Evolutionary conservation across 1,140 invertebrate species (phyloP), one percentile per base, ranked within the genome.

Genomic region (Conus betulinus): DNA sequence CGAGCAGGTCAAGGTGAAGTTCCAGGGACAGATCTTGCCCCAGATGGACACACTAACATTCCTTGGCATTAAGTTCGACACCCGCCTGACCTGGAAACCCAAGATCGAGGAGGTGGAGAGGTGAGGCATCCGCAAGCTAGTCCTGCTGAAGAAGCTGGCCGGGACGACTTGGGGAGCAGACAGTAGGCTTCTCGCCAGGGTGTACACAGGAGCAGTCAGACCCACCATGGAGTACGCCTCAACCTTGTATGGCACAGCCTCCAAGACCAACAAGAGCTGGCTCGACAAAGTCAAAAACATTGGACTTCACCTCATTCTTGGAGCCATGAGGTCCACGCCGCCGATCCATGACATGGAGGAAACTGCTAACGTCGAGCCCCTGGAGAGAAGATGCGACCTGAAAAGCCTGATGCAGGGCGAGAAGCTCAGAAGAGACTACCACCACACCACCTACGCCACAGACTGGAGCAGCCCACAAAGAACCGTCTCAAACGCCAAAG

Each of bases 51-150:
- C 67, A 8, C 39, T 60, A 76, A 88, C 88, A 25, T 88, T 84
- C 71, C 88, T n/a, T 20, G 88, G 88, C 52, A 60, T 74, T 6
- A 85, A 55, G n/a, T 20, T 88, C 1, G 87, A 88, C 79, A 79
- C 63, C 7, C 60, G 88, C n/a, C 88, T 84, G 6, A 89, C 88
- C 71, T 89, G 88, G 88, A 89, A 89, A 8, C 27, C 78, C 15
- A 63, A 89, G 60, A 87, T 84, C 53, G 60, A 27, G 57, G 4
- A 84, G n/a, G 23, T 76, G 27, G 79, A 89, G 83, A 53, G 39
- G 53, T 87, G 51, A 55, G 25, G 78, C 83, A n/a, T 39, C 6
- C 23, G 63, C 39, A 79, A 83, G 63, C 71, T n/a, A 51, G 76
- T 60, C 55, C 13, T 83, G 67, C 51, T 88, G 52, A 88, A 78